Evolutionary conservation across 1,140 invertebrate genomes (phyloP).

Genomic region (Drosophila azteca): DNA sequence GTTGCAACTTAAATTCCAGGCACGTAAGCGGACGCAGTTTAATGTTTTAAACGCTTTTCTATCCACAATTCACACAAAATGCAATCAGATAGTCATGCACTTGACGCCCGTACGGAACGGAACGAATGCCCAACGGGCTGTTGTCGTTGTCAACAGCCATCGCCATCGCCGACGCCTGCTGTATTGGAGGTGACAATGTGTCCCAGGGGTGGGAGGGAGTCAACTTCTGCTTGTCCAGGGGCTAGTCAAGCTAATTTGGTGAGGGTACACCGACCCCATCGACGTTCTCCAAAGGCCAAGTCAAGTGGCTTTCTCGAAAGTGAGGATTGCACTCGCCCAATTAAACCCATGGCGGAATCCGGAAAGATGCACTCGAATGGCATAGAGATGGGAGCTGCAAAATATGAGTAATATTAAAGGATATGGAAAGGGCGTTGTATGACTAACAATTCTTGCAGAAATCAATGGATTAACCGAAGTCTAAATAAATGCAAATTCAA

Average conservation of each 20-base stretch:
- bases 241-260: constrained; percentile 59
- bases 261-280: neutral
- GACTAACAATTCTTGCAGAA: too few relatives aligned
- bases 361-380: constrained; percentile 21
- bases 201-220: neutral
- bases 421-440: neutral
- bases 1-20: constrained; percentile 43
- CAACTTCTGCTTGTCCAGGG: constrained; percentile 37
- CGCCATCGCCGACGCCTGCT: constrained; percentile 33
- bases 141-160: constrained; percentile 58
- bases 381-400: constrained; percentile 8
- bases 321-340: constrained; percentile 52
- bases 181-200: constrained; percentile 54
- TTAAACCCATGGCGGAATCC: constrained; percentile 50
- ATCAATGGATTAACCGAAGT: too few relatives aligned
- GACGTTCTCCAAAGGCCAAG: constrained; percentile 17
- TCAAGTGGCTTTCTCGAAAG: constrained; percentile 36
- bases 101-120: constrained; percentile 14
- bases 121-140: constrained; percentile 20
- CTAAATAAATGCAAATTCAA: too few relatives aligned
- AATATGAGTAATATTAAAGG: constrained; percentile 22
- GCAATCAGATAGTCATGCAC: constrained; percentile 68
- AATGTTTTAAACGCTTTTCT: constrained; percentile 68
- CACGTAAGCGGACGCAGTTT: constrained; percentile 47
- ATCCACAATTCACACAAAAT: constrained; percentile 56